A percentile compares a stretch with the other conserved stretches of the same genome.
These are phyloP conservation scores for Actinia tenebrosa DNA, from an alignment of 64 coral and sea anemone genomes.

Conservation along the genomic window DNA sequence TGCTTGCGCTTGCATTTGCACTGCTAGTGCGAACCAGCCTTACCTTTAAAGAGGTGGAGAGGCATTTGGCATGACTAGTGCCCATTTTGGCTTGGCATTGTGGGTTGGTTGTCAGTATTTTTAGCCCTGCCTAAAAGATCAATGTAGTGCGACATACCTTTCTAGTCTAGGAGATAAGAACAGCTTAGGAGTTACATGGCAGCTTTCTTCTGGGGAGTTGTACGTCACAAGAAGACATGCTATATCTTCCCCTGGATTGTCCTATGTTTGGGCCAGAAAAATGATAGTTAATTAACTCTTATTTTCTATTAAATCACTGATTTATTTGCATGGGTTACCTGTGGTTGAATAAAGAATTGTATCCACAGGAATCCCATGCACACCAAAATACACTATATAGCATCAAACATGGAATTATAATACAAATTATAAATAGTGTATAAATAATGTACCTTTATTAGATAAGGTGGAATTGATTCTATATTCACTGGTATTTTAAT, in stretches of 20 bases:
- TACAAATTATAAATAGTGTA: no score
- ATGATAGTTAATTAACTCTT: no score
- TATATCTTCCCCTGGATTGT: slow-evolving; percentile 20
- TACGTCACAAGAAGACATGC: slow-evolving; percentile 16
- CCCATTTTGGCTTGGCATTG: no score
- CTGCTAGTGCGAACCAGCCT: no score
- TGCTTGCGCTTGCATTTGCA: no score
- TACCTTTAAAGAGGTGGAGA: no score
- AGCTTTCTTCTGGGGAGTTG: slow-evolving; percentile 5
- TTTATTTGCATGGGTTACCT: not conserved
- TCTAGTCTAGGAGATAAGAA: slow-evolving; percentile 24
- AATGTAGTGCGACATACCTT: not conserved
- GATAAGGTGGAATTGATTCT: slow-evolving; percentile 27
- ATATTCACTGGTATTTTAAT: slow-evolving; percentile 28
- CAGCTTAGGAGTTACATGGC: slow-evolving; percentile 12
- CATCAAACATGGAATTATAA: no score
- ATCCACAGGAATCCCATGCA: not conserved
- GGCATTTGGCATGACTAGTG: no score
- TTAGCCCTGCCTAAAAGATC: no score
- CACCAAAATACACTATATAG: no score
- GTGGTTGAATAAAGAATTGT: not conserved
- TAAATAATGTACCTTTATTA: not conserved
- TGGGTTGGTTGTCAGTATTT: no score
- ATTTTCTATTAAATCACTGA: not conserved
- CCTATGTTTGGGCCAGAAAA: not conserved